Base-by-base conservation (phyloP, 2,888 invertebrate genomes). In the Lobophora halterata region DNA sequence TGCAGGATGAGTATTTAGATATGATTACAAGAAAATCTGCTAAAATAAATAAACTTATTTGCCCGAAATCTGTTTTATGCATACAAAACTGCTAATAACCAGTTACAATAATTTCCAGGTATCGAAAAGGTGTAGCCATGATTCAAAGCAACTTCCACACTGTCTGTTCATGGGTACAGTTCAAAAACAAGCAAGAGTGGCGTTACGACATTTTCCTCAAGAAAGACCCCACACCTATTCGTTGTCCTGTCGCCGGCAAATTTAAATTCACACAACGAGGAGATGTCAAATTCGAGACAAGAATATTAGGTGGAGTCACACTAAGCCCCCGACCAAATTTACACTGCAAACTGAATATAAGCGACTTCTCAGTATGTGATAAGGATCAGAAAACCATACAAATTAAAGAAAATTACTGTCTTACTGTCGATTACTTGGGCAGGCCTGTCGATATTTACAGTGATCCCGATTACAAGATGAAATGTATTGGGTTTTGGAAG, bases 401-500 rank as follows among this genome's bases (percentile, higher is more conserved):
- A 34, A 93, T 99, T 30, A 98, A 99, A 78, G 97, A 97, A 62
- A 97, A 96, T 55, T 97, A 98, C 68, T 99, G 98, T 70, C 89
- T 98, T 10, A 95, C 97, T n/a, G 97, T 99, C 2, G 98, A 99
- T 82, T 94, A 98, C 81, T 90, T 95, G 61, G 98, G 98, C 27
- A 90, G 96, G 57, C 98, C 98, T 1, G 94, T 97, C 40, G 98
- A 98, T 83, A 97, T 97, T 66, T 97, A 97, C 90, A 96, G 95
- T 89, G 95, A 96, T 71, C 97, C 98, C 1, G 98, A 99, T 89
- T 97, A 97, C 68, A 93, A 92, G 72, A 94, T 99, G 93, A 97
- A 97, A 71, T 99, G 99, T 70, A 97, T 99, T 58, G 98, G 98
- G 0, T 98, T 91, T 77, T 99, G 98, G 97, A 97, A 98, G 76